phyloP scores from a whole-genome alignment of 2,113 vertebrate genomes.

The Microcebus tavaratra region DNA sequence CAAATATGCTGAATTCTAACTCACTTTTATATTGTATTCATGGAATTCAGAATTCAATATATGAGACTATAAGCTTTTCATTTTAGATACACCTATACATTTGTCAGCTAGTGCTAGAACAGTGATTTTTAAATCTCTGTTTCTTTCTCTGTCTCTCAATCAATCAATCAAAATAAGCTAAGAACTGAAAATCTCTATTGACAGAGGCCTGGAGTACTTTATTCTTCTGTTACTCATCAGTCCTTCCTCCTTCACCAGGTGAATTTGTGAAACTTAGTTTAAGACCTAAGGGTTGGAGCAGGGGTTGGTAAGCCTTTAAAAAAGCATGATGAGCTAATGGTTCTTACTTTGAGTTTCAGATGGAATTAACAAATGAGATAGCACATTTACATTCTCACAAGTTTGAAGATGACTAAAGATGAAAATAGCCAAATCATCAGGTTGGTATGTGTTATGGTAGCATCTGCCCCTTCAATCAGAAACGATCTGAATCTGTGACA shows the following conservation, averaged over 20 bases:
- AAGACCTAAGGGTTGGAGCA: neutral
- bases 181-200: neutral
- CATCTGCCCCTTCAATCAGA: neutral
- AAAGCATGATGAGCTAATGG: neutral
- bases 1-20: neutral
- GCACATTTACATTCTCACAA: neutral
- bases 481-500: neutral
- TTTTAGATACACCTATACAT: neutral
- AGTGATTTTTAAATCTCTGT: neutral
- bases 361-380: neutral
- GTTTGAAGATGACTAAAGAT: neutral
- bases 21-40: neutral
- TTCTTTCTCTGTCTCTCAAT: neutral
- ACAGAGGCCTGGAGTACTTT: neutral
- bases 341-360: neutral
- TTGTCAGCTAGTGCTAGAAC: neutral
- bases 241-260: neutral
- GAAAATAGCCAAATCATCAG: neutral
- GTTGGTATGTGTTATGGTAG: neutral
- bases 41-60: conserved; percentile 27
- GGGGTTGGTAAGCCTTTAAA: neutral
- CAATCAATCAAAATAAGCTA: neutral
- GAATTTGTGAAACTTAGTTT: neutral
- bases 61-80: neutral
- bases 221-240: neutral